Base-by-base conservation (phyloP, 2,113 vertebrate species). In the Microcebus jonahi region DNA sequence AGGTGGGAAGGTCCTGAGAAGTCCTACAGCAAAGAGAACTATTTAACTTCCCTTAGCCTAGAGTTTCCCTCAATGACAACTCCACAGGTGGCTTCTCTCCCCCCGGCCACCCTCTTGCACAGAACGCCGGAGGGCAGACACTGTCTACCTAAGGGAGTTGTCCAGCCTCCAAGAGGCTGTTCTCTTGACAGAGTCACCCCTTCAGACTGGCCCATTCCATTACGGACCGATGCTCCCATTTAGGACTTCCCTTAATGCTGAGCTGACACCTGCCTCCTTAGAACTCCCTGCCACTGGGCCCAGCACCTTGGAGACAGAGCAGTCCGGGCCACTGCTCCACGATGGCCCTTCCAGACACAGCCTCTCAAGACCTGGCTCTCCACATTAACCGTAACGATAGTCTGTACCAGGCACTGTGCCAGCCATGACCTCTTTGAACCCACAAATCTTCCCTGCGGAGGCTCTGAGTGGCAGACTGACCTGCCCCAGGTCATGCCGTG, bases 201-300 rank as follows among this genome's bases (percentile, higher is more conserved):
- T 42, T 2, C 12, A 8, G 1, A 1, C 0, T 17, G 21, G 67
- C 36, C 68, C 2, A 6, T 45, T 63, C 27, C 20, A 6, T 70
- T 42, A 17, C 31, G 81, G 70, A 84, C 21, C 4, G 13, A 61
- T 17, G 13, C 21, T 31, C 67, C 53, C 48, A 9, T 20, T 29
- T 14, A 29, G 45, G 61, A 48, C 73, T 82, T n/a, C 34, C 34
- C 76, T 90, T 71, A 77, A 61, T 6, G 0, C 36, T 5, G 36
- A 89, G 91, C 27, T 53, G 29, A 42, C 29, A 5, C n/a, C 80
- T 73, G 34, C 21, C 36, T 82, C 39, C 36, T 77, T 55, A 36
- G 73, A 31, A 59, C 14, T 57, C 76, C n/a, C 75, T 57, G 25
- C n/a, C n/a, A 1, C 45, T 1, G 18, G 84, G 48, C 21, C 86